Evolutionary conservation across 2,113 vertebrate species (phyloP).

Genomic region (Polypterus bichir): DNA sequence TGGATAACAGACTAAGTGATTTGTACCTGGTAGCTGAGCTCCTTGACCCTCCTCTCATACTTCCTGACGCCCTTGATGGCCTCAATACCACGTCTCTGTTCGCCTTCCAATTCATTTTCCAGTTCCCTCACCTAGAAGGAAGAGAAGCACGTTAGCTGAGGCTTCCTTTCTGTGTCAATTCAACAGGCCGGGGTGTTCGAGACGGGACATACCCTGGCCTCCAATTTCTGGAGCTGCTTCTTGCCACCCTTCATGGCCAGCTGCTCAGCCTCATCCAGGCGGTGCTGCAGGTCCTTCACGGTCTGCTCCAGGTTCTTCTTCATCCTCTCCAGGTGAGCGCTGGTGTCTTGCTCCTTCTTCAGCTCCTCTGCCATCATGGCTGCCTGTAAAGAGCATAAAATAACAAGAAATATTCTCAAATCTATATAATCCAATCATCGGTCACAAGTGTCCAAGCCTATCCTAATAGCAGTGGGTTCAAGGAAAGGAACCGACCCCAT

Average conservation of each 20-base stretch:
- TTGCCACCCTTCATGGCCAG: slow-evolving; percentile 64
- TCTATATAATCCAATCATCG: background rate
- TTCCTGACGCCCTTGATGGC: slow-evolving; percentile 55
- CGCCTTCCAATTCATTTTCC: slow-evolving; percentile 53
- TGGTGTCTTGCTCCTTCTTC: slow-evolving; percentile 45
- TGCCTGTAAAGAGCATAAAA: slow-evolving; percentile 17
- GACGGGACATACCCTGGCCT: slow-evolving; percentile 24
- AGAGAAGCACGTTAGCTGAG: background rate
- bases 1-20: too few species aligned
- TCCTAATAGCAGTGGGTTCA: too few species aligned
- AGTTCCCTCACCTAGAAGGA: slow-evolving; percentile 51
- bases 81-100: slow-evolving; percentile 51
- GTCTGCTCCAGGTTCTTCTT: slow-evolving; percentile 50
- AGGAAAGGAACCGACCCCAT: too few species aligned
- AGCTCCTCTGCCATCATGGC: slow-evolving; percentile 47
- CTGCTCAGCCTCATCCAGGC: slow-evolving; percentile 40
- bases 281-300: slow-evolving; percentile 40
- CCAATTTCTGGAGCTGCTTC: slow-evolving; percentile 59
- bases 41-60: slow-evolving; percentile 58
- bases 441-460: too few species aligned
- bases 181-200: background rate
- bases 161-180: background rate
- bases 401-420: background rate
- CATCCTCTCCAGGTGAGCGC: slow-evolving; percentile 37
- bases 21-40: slow-evolving; percentile 55